phyloP scores from a whole-genome alignment of 2,113 vertebrate species.

The Athene cunicularia region DNA sequence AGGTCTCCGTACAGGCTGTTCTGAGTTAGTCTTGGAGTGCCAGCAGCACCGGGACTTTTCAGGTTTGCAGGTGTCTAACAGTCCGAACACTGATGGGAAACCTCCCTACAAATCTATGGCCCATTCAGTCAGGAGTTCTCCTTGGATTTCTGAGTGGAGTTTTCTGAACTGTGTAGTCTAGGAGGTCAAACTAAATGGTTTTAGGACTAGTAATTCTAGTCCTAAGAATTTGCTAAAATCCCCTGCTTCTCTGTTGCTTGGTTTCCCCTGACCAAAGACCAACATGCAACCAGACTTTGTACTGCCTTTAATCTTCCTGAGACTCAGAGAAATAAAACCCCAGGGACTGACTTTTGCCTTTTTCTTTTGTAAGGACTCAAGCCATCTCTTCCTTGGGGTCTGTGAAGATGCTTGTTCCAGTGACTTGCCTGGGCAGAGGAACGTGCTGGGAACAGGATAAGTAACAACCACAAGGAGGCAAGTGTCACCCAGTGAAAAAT shows the following conservation, averaged over 20 bases:
- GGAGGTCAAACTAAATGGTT: neutral
- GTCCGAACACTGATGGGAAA: neutral
- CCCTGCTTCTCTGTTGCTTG: neutral
- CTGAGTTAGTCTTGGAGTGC: neutral
- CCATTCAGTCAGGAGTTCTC: neutral
- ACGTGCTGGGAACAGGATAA: neutral
- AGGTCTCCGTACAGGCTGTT: neutral
- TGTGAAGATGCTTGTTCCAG: neutral
- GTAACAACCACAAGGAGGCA: neutral
- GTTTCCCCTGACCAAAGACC: neutral
- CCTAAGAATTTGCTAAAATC: neutral
- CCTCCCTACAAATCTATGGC: neutral
- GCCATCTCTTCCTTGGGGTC: neutral
- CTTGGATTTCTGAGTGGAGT: neutral
- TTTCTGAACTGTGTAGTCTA: neutral
- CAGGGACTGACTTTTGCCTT: neutral
- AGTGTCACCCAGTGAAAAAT: neutral
- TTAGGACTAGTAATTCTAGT: neutral
- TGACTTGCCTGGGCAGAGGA: neutral
- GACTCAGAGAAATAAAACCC: neutral
- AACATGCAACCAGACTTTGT: neutral
- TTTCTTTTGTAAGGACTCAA: neutral
- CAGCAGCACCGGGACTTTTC: neutral
- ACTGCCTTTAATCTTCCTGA: neutral
- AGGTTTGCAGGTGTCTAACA: neutral